Percentiles rank a stretch among this genome's conserved stretches.
Conservation (phyloP, 2,888 invertebrate species). For the Cyaniris semiargus region DNA sequence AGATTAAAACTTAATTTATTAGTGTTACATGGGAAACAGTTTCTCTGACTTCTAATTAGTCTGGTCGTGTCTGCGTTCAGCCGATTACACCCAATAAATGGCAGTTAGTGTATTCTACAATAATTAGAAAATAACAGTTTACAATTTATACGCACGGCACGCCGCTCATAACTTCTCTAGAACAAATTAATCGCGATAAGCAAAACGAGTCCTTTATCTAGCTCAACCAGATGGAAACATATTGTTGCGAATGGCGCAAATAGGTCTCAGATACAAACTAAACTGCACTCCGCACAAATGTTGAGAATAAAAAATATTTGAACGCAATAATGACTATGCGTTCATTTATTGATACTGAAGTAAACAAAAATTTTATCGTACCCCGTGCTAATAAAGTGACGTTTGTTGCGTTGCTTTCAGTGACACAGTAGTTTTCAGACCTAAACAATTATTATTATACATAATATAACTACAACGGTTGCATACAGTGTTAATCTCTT, state of each 20-base stretch:
- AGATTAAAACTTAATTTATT: background rate
- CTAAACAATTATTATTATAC: too few species aligned
- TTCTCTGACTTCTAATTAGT: background rate
- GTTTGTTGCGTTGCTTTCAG: too few species aligned
- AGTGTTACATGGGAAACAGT: background rate
- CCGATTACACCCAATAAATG: background rate
- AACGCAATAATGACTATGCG: background rate
- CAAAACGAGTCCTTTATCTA: slow-evolving; percentile 7
- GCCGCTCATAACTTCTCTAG: slow-evolving; percentile 14
- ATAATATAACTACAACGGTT: too few species aligned
- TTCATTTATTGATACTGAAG: too few species aligned
- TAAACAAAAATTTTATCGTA: too few species aligned
- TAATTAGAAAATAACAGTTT: slow-evolving; percentile 8
- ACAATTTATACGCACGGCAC: background rate
- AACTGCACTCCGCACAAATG: background rate
- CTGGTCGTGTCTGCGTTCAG: background rate
- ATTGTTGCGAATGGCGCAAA: slow-evolving; percentile 4
- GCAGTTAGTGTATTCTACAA: background rate
- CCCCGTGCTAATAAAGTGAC: too few species aligned
- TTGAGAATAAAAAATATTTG: background rate
- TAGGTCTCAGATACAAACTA: background rate
- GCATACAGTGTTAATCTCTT: too few species aligned
- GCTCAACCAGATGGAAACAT: background rate
- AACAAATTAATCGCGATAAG: slow-evolving; percentile 22
- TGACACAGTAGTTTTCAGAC: too few species aligned